Conservation (phyloP, 1,140 invertebrate species). For the Lasaia peninsularis region DNA sequence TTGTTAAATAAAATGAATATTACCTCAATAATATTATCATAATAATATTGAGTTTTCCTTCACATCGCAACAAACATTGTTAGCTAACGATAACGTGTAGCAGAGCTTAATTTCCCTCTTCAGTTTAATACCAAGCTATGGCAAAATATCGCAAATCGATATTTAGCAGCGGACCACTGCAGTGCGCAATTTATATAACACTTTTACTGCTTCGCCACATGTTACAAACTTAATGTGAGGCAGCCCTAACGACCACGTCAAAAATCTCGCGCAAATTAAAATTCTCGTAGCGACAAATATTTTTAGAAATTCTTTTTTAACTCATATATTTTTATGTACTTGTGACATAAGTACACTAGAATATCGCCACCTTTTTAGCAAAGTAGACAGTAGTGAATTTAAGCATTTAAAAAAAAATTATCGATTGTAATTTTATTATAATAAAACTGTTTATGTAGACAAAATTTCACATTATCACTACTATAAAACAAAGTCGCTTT, state of each 20-base stretch:
- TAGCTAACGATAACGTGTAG: no score
- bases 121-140: neutral
- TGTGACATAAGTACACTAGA: neutral
- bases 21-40: no score
- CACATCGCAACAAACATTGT: no score
- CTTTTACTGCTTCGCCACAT: slow-evolving; percentile 26
- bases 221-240: slow-evolving; percentile 26
- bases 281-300: neutral
- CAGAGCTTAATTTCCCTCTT: neutral
- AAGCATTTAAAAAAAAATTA: no score
- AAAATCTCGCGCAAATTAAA: slow-evolving; percentile 16
- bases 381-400: no score
- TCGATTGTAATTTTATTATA: no score
- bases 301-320: neutral
- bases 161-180: slow-evolving; percentile 21
- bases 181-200: slow-evolving; percentile 36
- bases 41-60: no score
- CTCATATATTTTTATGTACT: neutral
- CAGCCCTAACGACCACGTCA: slow-evolving; percentile 21
- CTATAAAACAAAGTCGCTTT: no score
- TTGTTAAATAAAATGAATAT: no score
- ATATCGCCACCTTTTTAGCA: no score
- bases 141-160: neutral
- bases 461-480: no score
- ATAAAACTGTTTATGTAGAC: no score